These are phyloP conservation scores for Tachystola acroxantha DNA, from an alignment of 2,888 invertebrate genomes.

Conservation along the genomic window DNA sequence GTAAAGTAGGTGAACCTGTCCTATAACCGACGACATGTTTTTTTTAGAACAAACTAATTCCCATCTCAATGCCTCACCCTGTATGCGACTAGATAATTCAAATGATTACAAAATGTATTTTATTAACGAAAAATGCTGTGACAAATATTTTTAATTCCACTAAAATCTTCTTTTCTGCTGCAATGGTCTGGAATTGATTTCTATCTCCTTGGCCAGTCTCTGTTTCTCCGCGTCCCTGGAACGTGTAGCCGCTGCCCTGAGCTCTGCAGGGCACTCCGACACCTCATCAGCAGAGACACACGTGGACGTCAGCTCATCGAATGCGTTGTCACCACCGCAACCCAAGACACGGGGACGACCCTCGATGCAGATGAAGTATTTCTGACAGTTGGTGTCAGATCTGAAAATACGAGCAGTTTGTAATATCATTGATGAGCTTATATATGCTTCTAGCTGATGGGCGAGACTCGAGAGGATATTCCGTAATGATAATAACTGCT, in stretches of 20 bases:
- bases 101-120: too few species aligned
- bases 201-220: conserved; percentile 41
- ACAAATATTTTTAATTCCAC: neutral
- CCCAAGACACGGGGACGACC: conserved; percentile 85
- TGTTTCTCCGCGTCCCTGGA: conserved; percentile 45
- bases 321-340: conserved; percentile 88
- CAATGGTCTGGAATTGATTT: conserved; percentile 26
- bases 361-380: conserved; percentile 87
- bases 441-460: too few species aligned
- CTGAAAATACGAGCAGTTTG: too few species aligned
- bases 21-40: too few species aligned
- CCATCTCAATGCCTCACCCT: too few species aligned
- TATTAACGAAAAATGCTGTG: too few species aligned
- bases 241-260: conserved; percentile 41
- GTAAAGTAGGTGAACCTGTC: too few species aligned
- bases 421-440: neutral
- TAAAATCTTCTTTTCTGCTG: conserved; percentile 10
- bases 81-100: too few species aligned
- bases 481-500: too few species aligned
- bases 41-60: too few species aligned
- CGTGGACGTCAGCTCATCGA: conserved; percentile 83
- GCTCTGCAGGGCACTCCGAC: conserved; percentile 80
- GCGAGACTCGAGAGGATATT: too few species aligned
- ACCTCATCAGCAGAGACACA: conserved; percentile 90
- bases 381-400: conserved; percentile 83